Evolutionary conservation across 1,140 invertebrate genomes (phyloP).

Genomic region (Calephelis virginiensis): DNA sequence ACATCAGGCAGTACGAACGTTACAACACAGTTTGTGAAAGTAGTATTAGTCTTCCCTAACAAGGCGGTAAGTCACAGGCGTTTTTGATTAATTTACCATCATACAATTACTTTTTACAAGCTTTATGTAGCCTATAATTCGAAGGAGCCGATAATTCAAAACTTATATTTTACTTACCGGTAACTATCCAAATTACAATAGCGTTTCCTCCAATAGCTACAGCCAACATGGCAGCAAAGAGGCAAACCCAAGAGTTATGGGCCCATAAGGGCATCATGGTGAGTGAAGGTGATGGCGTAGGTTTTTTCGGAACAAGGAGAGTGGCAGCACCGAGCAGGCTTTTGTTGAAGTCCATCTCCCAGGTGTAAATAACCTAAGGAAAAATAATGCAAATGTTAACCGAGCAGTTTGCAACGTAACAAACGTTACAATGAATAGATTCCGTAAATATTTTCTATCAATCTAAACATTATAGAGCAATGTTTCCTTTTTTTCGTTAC

Average conservation of each 20-base stretch:
- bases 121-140: no score
- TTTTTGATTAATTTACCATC: no score
- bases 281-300: conserved; percentile 39
- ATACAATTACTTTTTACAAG: no score
- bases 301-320: conserved; percentile 50
- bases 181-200: conserved; percentile 94
- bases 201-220: conserved; percentile 90
- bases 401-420: not conserved
- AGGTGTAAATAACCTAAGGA: conserved; percentile 68
- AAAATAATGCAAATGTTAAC: conserved; percentile 8
- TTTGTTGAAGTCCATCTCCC: conserved; percentile 74
- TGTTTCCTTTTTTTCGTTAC: no score
- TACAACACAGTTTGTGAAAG: no score
- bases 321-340: conserved; percentile 63
- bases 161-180: conserved; percentile 37
- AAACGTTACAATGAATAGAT: no score
- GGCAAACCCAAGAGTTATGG: conserved; percentile 83
- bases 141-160: no score
- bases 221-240: conserved; percentile 87
- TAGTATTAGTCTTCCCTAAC: no score
- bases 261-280: conserved; percentile 80
- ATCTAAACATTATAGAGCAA: no score
- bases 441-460: no score
- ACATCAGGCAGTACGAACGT: no score
- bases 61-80: no score